phyloP scores from a whole-genome alignment of 2,113 vertebrate species.

The Sclerurus mexicanus region DNA sequence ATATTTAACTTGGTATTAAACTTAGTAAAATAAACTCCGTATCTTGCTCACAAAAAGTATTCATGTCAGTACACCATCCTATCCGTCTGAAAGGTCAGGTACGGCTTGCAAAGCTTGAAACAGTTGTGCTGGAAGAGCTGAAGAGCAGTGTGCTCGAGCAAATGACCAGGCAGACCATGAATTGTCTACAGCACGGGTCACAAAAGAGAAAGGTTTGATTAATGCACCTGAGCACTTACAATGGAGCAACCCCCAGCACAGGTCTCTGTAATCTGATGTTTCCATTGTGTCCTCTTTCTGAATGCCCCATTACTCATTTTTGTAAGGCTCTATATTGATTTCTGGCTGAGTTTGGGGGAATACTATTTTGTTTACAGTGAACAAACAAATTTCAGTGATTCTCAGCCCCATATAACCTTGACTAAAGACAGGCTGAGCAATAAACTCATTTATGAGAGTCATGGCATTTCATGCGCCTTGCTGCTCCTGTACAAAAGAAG shows the following conservation, averaged over 20 bases:
- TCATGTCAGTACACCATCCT: not conserved
- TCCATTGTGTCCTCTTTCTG: not conserved
- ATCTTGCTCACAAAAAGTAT: not conserved
- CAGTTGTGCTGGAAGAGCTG: not conserved
- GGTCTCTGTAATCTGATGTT: not conserved
- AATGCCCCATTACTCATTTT: not conserved
- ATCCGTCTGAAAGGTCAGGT: not conserved
- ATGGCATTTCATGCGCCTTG: rapidly evolving
- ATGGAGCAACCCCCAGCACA: rapidly evolving
- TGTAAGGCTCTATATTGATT: not conserved
- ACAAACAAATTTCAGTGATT: not conserved
- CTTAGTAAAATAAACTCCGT: constrained; percentile 6
- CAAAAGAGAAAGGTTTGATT: not conserved
- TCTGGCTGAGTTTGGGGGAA: not conserved
- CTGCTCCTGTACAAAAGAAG: not conserved
- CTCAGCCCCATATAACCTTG: not conserved
- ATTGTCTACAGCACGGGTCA: rapidly evolving
- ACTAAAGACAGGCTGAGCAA: not conserved
- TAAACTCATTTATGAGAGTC: not conserved
- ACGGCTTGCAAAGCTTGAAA: not conserved
- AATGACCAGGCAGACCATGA: not conserved
- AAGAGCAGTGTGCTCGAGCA: not conserved
- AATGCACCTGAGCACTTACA: not conserved
- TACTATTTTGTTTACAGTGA: not conserved
- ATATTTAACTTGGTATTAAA: constrained; percentile 28